Evolutionary conservation across 1,140 invertebrate species (phyloP).

Genomic region (Magallana angulata): DNA sequence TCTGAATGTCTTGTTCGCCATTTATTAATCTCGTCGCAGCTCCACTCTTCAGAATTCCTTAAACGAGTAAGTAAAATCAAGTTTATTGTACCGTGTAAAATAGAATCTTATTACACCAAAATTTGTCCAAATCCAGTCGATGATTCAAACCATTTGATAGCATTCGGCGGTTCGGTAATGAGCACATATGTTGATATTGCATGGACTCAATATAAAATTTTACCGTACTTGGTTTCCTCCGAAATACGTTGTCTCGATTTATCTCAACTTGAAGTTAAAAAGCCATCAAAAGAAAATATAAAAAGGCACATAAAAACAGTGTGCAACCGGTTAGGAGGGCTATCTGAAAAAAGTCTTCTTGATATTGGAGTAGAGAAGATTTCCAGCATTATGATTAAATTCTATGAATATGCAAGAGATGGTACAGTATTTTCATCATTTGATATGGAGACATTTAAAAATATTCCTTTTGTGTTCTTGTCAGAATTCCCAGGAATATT

Average conservation of each 20-base stretch:
- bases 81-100: neutral
- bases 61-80: neutral
- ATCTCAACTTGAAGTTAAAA: neutral
- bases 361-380: neutral
- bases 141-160: neutral
- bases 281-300: neutral
- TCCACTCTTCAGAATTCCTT: neutral
- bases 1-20: constrained; percentile 3
- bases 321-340: neutral
- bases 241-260: neutral
- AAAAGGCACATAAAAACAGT: constrained; percentile 15
- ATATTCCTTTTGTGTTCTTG: neutral
- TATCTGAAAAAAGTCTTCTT: neutral
- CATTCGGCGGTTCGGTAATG: neutral
- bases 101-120: neutral
- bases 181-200: neutral
- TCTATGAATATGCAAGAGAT: neutral
- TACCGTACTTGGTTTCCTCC: neutral
- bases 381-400: neutral
- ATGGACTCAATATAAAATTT: neutral
- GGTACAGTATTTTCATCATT: neutral
- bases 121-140: neutral
- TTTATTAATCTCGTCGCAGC: neutral
- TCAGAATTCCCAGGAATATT: neutral
- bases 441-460: neutral